Evolutionary conservation across 2,888 invertebrate species (phyloP), one percentile per base, ranked within the genome.

Genomic region (Mantis religiosa): DNA sequence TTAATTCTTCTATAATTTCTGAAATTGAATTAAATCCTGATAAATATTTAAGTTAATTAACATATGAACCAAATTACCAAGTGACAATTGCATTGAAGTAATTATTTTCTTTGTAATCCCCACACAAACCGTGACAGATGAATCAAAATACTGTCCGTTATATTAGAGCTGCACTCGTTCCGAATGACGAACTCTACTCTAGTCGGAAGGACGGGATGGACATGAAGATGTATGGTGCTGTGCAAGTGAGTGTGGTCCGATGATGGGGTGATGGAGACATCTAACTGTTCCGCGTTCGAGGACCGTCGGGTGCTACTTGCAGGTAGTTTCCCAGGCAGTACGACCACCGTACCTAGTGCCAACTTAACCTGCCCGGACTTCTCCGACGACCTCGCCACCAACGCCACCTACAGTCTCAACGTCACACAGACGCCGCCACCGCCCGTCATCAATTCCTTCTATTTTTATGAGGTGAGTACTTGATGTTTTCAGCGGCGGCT

Each of bases 391-490:
- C 83, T 28, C 85, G 82, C 28, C 84, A 54, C n/a, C 82, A 90
- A 90, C 87, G 89, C 85, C 88, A 90, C 89, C 34, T 88, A 88
- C 89, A 41, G 30, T 41, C 87, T 71, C 6, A 89, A 89, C 87
- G 41, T 71, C 81, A 90, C 89, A 25, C 85, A 82, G 30, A n/a
- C 47, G 27, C 27, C 83, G 28, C 28, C 30, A 85, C 87, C 88
- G 12, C 90, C 89, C 91, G 91, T 92, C 89, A 94, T 95, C 91
- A 93, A 94, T 91, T 94, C 94, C 87, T 94, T 94, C 90, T 95
- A 94, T 91, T 94, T 95, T 91, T 95, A 94, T 91, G 94, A 94
- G 94, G 95, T 94, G 92, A 91, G 91, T 90, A 28, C 41, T n/a
- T n/a, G 41, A 9, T 8, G 4, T 25, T 27, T 27, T 82, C 41